Evolutionary conservation across 2,888 invertebrate species (phyloP).

Genomic region (Watsonalla cultraria): DNA sequence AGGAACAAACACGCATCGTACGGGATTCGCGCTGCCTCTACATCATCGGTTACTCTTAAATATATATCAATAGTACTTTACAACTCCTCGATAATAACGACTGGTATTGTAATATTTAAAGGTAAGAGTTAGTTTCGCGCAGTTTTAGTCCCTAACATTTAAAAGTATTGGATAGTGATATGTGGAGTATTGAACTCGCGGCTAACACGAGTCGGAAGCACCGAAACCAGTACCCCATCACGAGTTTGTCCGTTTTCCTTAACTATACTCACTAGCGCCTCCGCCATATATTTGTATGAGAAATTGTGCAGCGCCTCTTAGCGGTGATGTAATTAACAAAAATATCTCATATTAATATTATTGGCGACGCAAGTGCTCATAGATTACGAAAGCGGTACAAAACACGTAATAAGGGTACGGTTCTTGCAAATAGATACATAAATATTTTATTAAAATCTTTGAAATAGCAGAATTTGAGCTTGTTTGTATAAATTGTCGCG

Average conservation of each 20-base stretch:
- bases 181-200: conserved; percentile 14
- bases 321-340: no score
- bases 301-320: no score
- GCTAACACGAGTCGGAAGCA: not conserved
- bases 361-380: no score
- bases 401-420: not conserved
- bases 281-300: no score
- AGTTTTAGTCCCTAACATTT: conserved; percentile 14
- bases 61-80: conserved; percentile 29
- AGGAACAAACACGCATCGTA: conserved; percentile 14
- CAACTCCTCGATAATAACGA: conserved; percentile 34
- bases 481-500: conserved; percentile 47
- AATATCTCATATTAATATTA: no score
- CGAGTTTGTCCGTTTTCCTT: no score
- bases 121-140: conserved; percentile 28
- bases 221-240: no score
- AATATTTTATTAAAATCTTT: conserved; percentile 21
- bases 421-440: conserved; percentile 2
- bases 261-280: no score
- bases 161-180: conserved; percentile 25
- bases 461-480: conserved; percentile 37
- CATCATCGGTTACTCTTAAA: conserved; percentile 16
- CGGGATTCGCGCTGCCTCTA: conserved; percentile 16
- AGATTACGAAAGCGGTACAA: no score
- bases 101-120: conserved; percentile 43